Base-by-base conservation (phyloP, 2,888 invertebrate genomes). In the Habrosyne pyritoides region DNA sequence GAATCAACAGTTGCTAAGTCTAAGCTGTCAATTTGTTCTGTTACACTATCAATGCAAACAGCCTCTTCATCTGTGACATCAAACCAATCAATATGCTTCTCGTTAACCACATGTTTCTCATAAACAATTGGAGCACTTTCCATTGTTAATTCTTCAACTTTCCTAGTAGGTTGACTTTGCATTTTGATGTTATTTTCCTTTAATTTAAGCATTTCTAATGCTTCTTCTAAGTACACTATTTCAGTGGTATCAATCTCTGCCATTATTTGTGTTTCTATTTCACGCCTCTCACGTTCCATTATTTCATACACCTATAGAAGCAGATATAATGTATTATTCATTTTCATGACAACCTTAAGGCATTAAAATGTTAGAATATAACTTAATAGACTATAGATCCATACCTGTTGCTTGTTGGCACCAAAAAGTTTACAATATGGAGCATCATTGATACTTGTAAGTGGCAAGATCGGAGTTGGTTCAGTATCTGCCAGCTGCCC, bases 151-250 rank as follows among this genome's bases (percentile, higher is more conserved):
- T 75, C 70, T 48, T 80, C 74, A 49, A 57, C 55, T 12, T 73
- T 52, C 60, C 71, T 75, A 22, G 73, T 68, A 69, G 79, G 67
- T 58, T 77, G 67, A 65, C 65, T 58, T 56, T 69, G 71, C 3
- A 47, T 47, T 53, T 81, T 87, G 50, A 75, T 73, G 48, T 73
- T 76, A 61, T 85, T 93, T 87, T 77, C 87, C 60, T 96, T 93
- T 53, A 86, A 76, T 55, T 91, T 89, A 8, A 98, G 88, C 79
- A 96, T 94, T 52, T 94, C 84, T 52, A 98, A 84, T 12, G 98
- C 98, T 86, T 97, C 95, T 79, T 98, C 95, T 64, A 98, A 95
- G 77, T 97, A 99, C 70, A 96, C 95, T 73, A 95, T 94, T 89
- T 99, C 98, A 0, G 98, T 96, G 72, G 95, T 95, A 64, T 95